Evolutionary conservation across 2,797 vertebrate species (phyloP).

Genomic region (Rhinoraja longicauda): DNA sequence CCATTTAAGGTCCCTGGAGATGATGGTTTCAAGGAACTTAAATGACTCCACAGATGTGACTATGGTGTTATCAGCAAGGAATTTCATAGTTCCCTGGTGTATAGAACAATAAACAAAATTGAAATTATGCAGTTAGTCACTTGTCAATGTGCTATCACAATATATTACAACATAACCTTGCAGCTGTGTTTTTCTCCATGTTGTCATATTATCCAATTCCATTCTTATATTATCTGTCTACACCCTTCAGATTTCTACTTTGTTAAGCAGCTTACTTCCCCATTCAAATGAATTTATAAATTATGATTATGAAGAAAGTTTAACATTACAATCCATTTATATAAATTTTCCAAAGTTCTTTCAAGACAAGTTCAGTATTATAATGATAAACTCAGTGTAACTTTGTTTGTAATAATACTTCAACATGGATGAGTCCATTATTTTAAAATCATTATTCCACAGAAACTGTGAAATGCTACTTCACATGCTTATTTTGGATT

Average conservation of each 20-base stretch:
- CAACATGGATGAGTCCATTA: not conserved
- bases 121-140: no score
- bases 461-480: not conserved
- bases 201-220: not conserved
- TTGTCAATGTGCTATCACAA: not conserved
- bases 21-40: no score
- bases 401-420: not conserved
- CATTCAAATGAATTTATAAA: not conserved
- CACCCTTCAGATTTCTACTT: not conserved
- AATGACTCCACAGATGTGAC: no score
- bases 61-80: no score
- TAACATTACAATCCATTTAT: not conserved
- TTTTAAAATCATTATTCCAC: not conserved
- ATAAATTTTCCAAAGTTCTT: not conserved
- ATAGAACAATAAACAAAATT: no score
- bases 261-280: not conserved
- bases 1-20: no score
- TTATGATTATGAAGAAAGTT: not conserved
- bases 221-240: not conserved
- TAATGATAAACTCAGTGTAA: not conserved
- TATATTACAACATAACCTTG: not conserved
- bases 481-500: not conserved
- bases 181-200: not conserved
- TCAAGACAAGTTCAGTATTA: no score
- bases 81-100: no score